Conservation (phyloP, 2,113 vertebrate genomes). For the Nycticorax nycticorax region DNA sequence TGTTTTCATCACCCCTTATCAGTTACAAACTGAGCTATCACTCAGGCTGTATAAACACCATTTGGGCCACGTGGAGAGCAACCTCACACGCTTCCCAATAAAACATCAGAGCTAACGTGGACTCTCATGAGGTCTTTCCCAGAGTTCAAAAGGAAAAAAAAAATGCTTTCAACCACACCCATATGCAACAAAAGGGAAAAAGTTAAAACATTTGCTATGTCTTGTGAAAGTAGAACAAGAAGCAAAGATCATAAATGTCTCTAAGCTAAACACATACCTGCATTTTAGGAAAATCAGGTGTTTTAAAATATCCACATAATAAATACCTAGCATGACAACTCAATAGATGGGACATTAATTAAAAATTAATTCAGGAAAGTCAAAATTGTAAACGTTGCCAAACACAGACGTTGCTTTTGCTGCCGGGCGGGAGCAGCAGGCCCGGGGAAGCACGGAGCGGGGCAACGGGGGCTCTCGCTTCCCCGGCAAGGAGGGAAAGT, state of each 20-base stretch:
- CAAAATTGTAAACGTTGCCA: not conserved
- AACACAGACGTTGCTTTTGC: not conserved
- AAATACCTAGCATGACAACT: not conserved
- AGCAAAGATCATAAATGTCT: not conserved
- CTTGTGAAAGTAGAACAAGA: not conserved
- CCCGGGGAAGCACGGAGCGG: accelerated
- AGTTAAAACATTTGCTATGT: not conserved
- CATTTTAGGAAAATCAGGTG: not conserved
- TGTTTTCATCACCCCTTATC: not conserved
- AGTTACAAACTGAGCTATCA: not conserved
- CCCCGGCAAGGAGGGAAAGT: not conserved
- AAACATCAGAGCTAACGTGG: accelerated
- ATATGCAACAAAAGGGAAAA: not conserved
- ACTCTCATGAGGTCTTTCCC: not conserved
- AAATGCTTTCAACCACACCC: not conserved
- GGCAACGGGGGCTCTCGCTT: accelerated
- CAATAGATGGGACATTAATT: not conserved
- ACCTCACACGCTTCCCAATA: not conserved
- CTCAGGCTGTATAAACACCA: not conserved
- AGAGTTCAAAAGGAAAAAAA: not conserved
- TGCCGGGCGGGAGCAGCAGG: accelerated
- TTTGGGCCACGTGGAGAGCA: not conserved
- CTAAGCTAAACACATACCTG: not conserved
- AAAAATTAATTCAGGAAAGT: not conserved
- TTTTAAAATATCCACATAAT: not conserved